Base-by-base conservation (phyloP, 2,888 invertebrate genomes). In the Ferdinandea cuprea region DNA sequence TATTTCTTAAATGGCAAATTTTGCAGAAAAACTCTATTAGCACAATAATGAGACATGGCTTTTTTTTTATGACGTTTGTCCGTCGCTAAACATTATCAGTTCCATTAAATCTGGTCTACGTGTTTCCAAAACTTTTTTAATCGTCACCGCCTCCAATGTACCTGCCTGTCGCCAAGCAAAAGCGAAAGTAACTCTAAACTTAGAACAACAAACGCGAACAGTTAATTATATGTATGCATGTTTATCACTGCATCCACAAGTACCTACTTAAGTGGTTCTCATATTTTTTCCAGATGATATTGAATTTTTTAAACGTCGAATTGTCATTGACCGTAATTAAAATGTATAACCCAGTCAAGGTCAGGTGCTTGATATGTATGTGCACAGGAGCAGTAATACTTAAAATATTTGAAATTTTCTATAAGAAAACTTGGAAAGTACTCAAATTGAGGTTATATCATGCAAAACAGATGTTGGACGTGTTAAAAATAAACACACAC, bases 401-500 rank as follows among this genome's bases (percentile, higher is more conserved):
- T 13, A 7, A 2, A 7, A 40, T 40, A 40, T 15, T 30, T 50
- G 2, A 7, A 15, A 50, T 32, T 30, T 11, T 35, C 11, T 54
- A n/a, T 1, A 9, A 4, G 44, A 21, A 37, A 35, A 58, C 28
- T 37, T 40, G 56, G 25, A 42, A 59, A 30, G 30, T 19, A 30
- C 9, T 4, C 32, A 8, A 58, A 58, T 32, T 8, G 32, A 6
- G 1, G n/a, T 28, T 58, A 40, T 28, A 40, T 44, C 11, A 44
- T 63, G 13, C 5, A 25, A 35, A 65, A 19, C 61, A 61, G 46
- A 48, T 48, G 63, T 40, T 50, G 17, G 2, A 11, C 9, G 28
- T 17, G 37, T 17, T 50, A 40, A 65, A 65, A 50, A 65, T 65
- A 65, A 50, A 50, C 40, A 50, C 7, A 65, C 37, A 65, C 50